Percentiles rank a stretch among this genome's conserved stretches.
Evolutionary conservation across 2,797 vertebrate species (phyloP).

Genomic region (Pipistrellus pipistrellus): DNA sequence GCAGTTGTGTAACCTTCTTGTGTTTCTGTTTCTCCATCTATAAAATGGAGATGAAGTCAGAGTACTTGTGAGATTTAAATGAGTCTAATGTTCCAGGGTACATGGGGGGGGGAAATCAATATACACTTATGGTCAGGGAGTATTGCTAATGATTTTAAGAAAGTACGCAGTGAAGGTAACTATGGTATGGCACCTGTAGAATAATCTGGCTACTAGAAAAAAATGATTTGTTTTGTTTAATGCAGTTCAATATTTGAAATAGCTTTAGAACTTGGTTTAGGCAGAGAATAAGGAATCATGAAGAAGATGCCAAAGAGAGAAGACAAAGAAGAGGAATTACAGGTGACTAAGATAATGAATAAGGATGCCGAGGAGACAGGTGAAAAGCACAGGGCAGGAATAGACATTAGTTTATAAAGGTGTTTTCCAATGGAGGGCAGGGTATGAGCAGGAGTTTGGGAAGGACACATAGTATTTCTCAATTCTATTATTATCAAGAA

Average conservation of each 20-base stretch:
- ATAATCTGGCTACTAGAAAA: background rate
- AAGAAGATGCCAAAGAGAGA: background rate
- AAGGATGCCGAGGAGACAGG: rapidly evolving
- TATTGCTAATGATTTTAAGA: background rate
- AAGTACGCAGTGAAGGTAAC: background rate
- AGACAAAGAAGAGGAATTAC: background rate
- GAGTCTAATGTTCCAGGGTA: background rate
- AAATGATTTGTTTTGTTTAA: background rate
- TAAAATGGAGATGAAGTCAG: background rate
- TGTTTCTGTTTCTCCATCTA: background rate
- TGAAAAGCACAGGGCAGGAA: background rate
- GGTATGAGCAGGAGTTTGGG: background rate
- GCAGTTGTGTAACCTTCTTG: too few relatives aligned
- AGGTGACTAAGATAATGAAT: too few relatives aligned
- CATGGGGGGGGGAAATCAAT: too few relatives aligned
- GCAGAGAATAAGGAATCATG: background rate
- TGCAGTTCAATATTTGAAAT: background rate
- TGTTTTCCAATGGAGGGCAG: background rate
- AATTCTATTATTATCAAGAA: background rate
- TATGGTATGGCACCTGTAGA: background rate
- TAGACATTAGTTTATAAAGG: background rate
- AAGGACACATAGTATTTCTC: background rate
- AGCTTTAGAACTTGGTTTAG: background rate
- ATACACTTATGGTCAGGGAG: background rate
- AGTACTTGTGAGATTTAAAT: background rate